Conservation (phyloP, 1,140 invertebrate species). For the Brachionus paranguensis region DNA sequence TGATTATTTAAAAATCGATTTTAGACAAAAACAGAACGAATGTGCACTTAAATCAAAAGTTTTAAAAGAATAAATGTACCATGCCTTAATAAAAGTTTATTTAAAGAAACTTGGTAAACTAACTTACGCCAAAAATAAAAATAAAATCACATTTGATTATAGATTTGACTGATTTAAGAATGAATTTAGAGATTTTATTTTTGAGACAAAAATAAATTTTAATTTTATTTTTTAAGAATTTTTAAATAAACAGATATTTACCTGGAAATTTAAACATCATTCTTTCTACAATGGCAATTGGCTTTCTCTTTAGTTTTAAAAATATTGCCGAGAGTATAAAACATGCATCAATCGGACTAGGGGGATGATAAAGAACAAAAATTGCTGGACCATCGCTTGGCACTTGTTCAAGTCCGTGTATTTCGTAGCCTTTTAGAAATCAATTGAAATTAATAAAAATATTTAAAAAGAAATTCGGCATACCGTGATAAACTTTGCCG, state of each 20-base stretch:
- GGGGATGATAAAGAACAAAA: constrained; percentile 93
- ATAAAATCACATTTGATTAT: no score
- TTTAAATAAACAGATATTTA: constrained; percentile 45
- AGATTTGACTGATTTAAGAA: no score
- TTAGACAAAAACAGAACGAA: no score
- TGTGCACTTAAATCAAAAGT: no score
- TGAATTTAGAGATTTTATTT: no score
- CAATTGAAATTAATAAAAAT: not conserved
- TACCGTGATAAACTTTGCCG: not conserved
- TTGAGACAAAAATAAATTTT: not conserved
- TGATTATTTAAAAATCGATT: no score
- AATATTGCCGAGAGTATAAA: constrained; percentile 81
- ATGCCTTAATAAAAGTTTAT: no score
- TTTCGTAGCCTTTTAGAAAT: constrained; percentile 69
- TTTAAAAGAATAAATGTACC: no score
- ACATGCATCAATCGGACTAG: constrained; percentile 91
- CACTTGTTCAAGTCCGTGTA: constrained; percentile 83
- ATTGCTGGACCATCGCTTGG: constrained; percentile 77
- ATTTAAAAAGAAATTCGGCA: not conserved
- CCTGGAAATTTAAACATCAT: constrained; percentile 93
- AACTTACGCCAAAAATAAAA: no score
- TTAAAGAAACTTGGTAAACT: no score
- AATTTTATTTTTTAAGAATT: constrained; percentile 34
- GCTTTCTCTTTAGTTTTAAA: constrained; percentile 70
- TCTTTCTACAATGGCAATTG: constrained; percentile 84